Conservation (phyloP, 2,113 vertebrate species). For the Triplophysa siluroides region DNA sequence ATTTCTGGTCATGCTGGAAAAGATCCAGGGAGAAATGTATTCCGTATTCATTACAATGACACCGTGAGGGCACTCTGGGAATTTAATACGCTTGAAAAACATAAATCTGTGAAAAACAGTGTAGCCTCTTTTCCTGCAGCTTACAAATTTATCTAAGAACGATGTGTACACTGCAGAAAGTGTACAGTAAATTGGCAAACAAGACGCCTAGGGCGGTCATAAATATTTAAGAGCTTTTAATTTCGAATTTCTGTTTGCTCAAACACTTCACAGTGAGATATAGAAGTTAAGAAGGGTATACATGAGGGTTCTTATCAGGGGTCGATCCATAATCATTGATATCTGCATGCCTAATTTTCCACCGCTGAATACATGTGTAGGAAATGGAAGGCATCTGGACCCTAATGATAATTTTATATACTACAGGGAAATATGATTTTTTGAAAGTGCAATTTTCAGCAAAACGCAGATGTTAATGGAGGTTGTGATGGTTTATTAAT, state of each 20-base stretch:
- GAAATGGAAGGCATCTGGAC: not conserved
- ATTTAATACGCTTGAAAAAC: constrained; percentile 15
- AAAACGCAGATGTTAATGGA: constrained; percentile 22
- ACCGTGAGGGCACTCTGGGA: constrained; percentile 7
- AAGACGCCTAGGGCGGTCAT: not conserved
- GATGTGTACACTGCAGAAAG: constrained; percentile 16
- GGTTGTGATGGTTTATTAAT: constrained; percentile 46
- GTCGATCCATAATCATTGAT: not conserved
- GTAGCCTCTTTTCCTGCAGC: not conserved
- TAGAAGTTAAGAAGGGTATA: not conserved
- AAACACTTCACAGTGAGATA: not conserved
- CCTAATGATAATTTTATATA: constrained; percentile 3
- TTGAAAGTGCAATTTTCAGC: not conserved
- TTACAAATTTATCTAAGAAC: constrained; percentile 19
- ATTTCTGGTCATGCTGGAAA: constrained; percentile 25
- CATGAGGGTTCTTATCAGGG: not conserved
- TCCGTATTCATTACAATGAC: constrained; percentile 21
- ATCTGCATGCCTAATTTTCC: constrained; percentile 10
- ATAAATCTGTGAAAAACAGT: not conserved
- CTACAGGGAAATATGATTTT: not conserved
- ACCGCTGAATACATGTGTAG: not conserved
- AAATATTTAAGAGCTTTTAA: constrained; percentile 8
- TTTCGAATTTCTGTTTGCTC: constrained; percentile 16
- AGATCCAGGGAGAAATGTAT: constrained; percentile 13
- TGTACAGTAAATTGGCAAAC: constrained; percentile 23